phyloP scores from a whole-genome alignment of 2,113 vertebrate genomes.

The Leptobrachium leishanense region DNA sequence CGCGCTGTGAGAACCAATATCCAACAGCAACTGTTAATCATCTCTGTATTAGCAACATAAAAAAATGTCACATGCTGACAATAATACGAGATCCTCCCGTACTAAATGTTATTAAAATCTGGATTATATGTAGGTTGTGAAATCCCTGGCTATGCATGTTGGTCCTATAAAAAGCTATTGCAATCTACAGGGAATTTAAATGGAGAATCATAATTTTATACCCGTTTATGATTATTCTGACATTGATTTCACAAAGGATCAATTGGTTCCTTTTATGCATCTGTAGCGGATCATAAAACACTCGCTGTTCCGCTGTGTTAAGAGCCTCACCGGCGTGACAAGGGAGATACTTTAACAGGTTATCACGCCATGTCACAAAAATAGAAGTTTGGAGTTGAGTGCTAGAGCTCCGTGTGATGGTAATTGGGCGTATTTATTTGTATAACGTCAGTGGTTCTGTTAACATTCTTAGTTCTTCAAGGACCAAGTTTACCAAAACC shows the following conservation, averaged over 20 bases:
- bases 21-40: slow-evolving; percentile 16
- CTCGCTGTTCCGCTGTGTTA: not conserved
- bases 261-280: slow-evolving; percentile 31
- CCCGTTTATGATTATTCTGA: slow-evolving; percentile 9
- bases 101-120: slow-evolving; percentile 10
- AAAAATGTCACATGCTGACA: slow-evolving; percentile 12
- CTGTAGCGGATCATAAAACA: slow-evolving; percentile 19
- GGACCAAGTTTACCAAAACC: no score
- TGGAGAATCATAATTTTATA: slow-evolving; percentile 7
- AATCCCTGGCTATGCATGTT: not conserved
- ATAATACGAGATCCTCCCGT: not conserved
- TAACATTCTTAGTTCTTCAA: no score
- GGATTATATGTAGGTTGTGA: slow-evolving; percentile 3
- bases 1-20: slow-evolving; percentile 12
- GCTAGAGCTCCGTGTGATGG: not conserved
- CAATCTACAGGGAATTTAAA: slow-evolving; percentile 14
- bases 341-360: not conserved
- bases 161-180: slow-evolving; percentile 14
- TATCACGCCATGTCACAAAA: not conserved
- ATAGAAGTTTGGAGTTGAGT: not conserved
- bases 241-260: slow-evolving; percentile 20
- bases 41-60: slow-evolving; percentile 24
- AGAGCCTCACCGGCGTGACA: not conserved
- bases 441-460: not conserved
- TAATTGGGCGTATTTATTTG: no score